Evolutionary conservation across 2,888 invertebrate species (phyloP), one percentile per base, ranked within the genome.

Genomic region (Agrochola litura): DNA sequence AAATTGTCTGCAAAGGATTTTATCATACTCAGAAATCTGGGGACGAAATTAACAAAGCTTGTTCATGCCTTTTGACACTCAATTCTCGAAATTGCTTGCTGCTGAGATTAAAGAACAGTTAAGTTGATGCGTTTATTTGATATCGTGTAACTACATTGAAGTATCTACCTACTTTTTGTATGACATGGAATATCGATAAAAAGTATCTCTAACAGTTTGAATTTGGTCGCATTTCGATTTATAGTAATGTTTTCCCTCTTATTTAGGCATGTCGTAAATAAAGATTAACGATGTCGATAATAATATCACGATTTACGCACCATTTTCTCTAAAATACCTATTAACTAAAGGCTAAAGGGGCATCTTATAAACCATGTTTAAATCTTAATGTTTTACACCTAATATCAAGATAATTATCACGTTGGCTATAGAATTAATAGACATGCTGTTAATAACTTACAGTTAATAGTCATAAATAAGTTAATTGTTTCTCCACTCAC

Each of bases 1-100:
- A 95, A 95, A 95, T 95, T 94, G 93, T 91, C 88, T 91, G 90
- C 90, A 90, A 92, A 91, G 88, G 88, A 89, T 90, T 93, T 91
- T 90, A 91, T 91, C 90, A 89, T 88, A 82, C 87, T 88, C 81
- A 4, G 83, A 84, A 88, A 86, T 86, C 85, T 83, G 64, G 82
- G 79, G 87, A 86, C 83, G 77, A 83, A 73, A 88, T 87, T 88
- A 88, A 86, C 88, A 85, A 88, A 78, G 86, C 81, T 83, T 71
- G 69, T 69, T 68, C 64, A 67, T 74, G 72, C 58, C 79, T 80
- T 80, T 82, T 81, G 77, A 82, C 83, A 83, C 81, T 73, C 73
- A 68, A 67, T 82, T 84, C 77, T 68, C 30, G 56, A 78, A 84
- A 76, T 81, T 78, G 69, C 52, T 58, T 37, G 58, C 54, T 71